Percentiles rank a stretch among this genome's conserved stretches.
These are phyloP conservation scores for Halcyon badia DNA, from an alignment of 2,797 vertebrate genomes.

Conservation along the genomic window DNA sequence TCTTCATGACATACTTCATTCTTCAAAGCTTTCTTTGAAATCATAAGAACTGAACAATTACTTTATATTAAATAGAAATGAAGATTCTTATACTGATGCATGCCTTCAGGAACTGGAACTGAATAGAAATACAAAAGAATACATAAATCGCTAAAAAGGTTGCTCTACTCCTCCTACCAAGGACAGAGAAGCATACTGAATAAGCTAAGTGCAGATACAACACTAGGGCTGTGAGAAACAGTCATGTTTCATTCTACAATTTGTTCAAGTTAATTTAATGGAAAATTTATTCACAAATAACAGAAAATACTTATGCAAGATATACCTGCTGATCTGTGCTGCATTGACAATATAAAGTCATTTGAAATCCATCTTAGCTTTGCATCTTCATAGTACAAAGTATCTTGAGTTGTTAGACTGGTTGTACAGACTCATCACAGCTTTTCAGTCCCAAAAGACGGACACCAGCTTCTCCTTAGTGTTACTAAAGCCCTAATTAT, in stretches of 20 bases:
- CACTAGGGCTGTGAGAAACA: neutral
- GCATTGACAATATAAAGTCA: neutral
- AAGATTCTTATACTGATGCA: neutral
- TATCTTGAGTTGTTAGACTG: neutral
- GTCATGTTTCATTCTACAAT: neutral
- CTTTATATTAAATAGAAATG: neutral
- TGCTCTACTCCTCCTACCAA: accelerated
- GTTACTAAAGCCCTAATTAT: neutral
- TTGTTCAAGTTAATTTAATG: neutral
- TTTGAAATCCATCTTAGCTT: neutral
- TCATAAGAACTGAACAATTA: accelerated
- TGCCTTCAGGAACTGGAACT: neutral
- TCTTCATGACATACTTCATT: neutral
- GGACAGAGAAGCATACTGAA: neutral
- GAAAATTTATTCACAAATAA: neutral
- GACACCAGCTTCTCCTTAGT: neutral
- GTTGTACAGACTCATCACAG: neutral
- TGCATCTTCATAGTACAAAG: neutral
- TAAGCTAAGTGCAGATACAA: neutral
- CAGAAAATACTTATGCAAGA: neutral
- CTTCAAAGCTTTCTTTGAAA: neutral
- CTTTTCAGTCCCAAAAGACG: neutral
- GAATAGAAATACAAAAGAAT: neutral
- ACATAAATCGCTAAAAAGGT: neutral
- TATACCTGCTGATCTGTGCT: neutral